phyloP scores from a whole-genome alignment of 2,797 vertebrate genomes.

The Bradypus variegatus region DNA sequence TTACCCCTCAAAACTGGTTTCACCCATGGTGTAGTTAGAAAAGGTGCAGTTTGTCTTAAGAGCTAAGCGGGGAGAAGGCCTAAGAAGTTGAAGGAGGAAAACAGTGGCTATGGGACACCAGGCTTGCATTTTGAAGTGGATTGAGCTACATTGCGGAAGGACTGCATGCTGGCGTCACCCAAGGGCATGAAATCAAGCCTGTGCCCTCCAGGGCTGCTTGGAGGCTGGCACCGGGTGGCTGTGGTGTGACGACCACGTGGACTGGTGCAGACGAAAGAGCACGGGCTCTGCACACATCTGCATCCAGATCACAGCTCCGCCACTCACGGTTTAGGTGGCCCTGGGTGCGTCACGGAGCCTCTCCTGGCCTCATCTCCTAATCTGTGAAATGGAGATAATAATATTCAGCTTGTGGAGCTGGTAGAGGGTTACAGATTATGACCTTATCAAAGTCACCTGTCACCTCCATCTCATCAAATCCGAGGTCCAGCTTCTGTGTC shows the following conservation, averaged over 20 bases:
- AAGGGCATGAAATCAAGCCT: background rate
- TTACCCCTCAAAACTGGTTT: background rate
- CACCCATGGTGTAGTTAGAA: background rate
- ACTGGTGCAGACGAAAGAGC: background rate
- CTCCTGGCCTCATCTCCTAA: background rate
- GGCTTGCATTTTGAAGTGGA: background rate
- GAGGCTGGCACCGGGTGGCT: too few relatives aligned
- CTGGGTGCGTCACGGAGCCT: background rate
- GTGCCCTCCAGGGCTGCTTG: rapidly evolving
- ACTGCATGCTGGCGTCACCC: background rate
- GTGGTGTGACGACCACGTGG: background rate
- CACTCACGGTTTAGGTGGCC: background rate
- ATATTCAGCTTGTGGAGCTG: background rate
- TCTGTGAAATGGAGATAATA: background rate
- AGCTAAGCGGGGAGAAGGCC: too few relatives aligned
- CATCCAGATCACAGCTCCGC: too few relatives aligned
- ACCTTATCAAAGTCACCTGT: background rate
- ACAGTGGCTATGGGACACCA: background rate
- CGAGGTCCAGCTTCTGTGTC: background rate
- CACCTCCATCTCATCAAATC: background rate
- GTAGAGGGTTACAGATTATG: background rate
- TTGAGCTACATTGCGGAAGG: background rate
- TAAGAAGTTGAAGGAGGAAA: background rate
- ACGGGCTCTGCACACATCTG: background rate
- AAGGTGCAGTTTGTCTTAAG: background rate